phyloP scores from a whole-genome alignment of 2,888 invertebrate species.

The Heliconius ismenius region DNA sequence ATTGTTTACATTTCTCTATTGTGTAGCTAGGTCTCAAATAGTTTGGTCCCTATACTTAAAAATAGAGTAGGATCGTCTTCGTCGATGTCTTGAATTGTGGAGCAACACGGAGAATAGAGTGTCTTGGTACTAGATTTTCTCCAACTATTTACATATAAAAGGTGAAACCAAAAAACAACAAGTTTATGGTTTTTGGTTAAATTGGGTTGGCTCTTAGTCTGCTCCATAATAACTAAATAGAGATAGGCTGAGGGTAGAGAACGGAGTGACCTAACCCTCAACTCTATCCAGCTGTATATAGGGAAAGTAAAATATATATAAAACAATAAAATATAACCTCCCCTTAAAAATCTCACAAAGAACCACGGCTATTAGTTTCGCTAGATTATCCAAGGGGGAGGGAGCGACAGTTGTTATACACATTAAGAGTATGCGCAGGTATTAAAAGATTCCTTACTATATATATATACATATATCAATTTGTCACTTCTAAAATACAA shows the following conservation, averaged over 20 bases:
- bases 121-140: background rate
- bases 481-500: conserved; percentile 32
- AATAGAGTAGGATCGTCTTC: too few relatives aligned
- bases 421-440: conserved; percentile 57
- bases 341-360: conserved; percentile 57
- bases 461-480: conserved; percentile 27
- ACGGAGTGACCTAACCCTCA: background rate
- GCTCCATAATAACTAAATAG: background rate
- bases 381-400: conserved; percentile 58
- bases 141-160: background rate
- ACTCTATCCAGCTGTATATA: background rate
- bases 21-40: too few relatives aligned
- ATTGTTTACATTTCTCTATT: too few relatives aligned
- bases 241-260: background rate
- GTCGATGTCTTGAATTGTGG: too few relatives aligned
- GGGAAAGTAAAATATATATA: background rate
- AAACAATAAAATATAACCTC: background rate
- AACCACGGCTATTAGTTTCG: conserved; percentile 59
- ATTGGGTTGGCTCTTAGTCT: background rate
- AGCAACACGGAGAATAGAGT: background rate
- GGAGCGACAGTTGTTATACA: conserved; percentile 60
- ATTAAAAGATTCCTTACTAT: conserved; percentile 42
- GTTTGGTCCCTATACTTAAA: too few relatives aligned
- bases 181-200: background rate
- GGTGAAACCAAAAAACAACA: background rate